Conservation (phyloP, 2,888 invertebrate genomes). For the Aelia acuminata region DNA sequence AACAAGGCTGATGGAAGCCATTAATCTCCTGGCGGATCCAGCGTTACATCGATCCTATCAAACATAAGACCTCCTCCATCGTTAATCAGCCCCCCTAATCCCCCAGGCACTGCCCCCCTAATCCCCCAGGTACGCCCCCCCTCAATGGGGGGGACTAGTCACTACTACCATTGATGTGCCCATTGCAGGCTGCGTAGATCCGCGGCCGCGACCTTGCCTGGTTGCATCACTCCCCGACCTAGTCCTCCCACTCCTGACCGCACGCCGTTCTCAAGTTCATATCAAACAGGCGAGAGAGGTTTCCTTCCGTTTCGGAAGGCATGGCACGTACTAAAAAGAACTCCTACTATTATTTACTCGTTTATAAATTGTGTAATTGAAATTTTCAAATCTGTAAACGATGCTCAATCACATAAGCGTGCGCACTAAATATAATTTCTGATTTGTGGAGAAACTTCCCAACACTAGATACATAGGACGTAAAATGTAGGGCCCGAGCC, state of each 20-base stretch:
- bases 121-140: neutral
- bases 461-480: no score
- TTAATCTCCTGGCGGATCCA: neutral
- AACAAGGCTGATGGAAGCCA: neutral
- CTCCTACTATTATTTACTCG: no score
- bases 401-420: no score
- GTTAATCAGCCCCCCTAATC: neutral
- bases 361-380: no score
- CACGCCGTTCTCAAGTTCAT: neutral
- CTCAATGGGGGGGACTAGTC: neutral
- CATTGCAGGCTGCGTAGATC: slow-evolving; percentile 10
- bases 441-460: no score
- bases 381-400: no score
- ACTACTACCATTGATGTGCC: neutral
- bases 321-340: no score
- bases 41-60: neutral
- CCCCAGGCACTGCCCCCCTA: neutral
- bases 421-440: no score
- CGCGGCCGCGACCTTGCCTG: slow-evolving; percentile 3
- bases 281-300: no score
- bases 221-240: neutral
- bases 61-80: no score
- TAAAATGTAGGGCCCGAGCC: no score
- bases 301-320: no score
- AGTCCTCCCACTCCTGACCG: neutral